Conservation (phyloP, 2,888 invertebrate species). For the Drosophila neonasuta region DNA sequence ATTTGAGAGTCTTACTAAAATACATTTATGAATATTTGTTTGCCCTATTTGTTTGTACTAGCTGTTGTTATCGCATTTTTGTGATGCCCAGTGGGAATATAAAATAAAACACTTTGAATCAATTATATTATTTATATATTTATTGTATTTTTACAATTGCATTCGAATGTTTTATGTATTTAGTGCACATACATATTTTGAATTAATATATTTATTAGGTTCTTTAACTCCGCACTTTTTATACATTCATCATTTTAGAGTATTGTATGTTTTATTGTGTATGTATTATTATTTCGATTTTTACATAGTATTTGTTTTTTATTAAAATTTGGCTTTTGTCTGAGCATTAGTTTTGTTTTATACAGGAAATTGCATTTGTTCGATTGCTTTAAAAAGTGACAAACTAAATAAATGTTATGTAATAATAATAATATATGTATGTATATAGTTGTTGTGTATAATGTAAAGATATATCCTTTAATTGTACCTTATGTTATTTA, state of each 20-base stretch:
- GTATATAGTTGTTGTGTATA: conserved; percentile 21
- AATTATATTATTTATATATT: conserved; percentile 21
- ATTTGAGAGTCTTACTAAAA: too few relatives aligned
- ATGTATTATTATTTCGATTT: conserved; percentile 48
- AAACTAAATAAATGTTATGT: conserved; percentile 54
- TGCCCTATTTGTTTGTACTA: too few relatives aligned
- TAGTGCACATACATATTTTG: conserved; percentile 44
- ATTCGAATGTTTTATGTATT: conserved; percentile 38
- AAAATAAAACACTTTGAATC: neutral
- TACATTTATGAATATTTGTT: too few relatives aligned
- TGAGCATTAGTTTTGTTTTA: conserved; percentile 64
- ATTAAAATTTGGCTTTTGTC: conserved; percentile 64
- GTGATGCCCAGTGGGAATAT: too few relatives aligned
- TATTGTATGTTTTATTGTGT: conserved; percentile 17
- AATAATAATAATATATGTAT: neutral
- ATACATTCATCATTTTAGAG: conserved; percentile 35
- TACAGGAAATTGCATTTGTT: conserved; percentile 57
- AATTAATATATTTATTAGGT: conserved; percentile 35
- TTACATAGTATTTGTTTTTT: conserved; percentile 62
- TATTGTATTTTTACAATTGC: conserved; percentile 52
- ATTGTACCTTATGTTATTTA: conserved; percentile 36
- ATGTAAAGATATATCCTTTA: conserved; percentile 21
- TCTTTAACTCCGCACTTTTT: conserved; percentile 39
- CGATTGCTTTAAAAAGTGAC: conserved; percentile 49
- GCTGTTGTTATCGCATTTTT: too few relatives aligned